Conservation (phyloP, 37 sponge, comb jelly and placozoan species). For the Beroe forskalii region DNA sequence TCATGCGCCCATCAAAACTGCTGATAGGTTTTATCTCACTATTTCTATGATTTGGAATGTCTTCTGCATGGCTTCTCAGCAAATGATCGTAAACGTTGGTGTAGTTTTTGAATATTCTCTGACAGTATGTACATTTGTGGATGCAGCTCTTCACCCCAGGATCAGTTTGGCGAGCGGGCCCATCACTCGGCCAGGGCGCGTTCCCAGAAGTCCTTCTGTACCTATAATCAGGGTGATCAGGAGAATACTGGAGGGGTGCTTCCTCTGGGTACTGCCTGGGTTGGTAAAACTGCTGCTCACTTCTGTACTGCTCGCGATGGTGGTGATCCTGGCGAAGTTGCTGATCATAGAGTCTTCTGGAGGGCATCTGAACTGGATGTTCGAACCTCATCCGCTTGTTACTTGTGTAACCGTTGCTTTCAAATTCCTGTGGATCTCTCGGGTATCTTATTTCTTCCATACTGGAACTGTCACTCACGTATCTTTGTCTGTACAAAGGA, state of each 20-base stretch:
- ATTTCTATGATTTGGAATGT: neutral
- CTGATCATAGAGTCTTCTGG: no score
- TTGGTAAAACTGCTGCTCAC: neutral
- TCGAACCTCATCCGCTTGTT: slow-evolving; percentile 56
- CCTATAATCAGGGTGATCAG: neutral
- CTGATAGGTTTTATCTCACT: slow-evolving; percentile 21
- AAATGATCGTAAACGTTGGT: slow-evolving; percentile 25
- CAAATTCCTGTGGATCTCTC: no score
- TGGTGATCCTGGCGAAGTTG: neutral
- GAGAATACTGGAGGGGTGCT: neutral
- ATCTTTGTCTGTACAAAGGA: no score
- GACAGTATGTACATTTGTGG: slow-evolving; percentile 32
- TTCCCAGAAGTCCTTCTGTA: neutral
- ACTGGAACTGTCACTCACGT: no score
- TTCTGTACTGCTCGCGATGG: neutral
- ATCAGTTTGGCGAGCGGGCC: neutral
- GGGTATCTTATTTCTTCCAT: no score
- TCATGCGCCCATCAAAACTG: slow-evolving; percentile 31
- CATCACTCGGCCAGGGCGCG: neutral
- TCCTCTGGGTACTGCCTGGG: neutral
- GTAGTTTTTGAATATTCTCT: slow-evolving; percentile 1
- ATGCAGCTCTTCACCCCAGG: neutral
- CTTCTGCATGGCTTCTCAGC: neutral
- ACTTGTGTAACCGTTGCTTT: neutral
- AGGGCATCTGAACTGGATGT: neutral